Evolutionary conservation across 2,888 invertebrate genomes (phyloP).

Genomic region (Athrips mouffetella): DNA sequence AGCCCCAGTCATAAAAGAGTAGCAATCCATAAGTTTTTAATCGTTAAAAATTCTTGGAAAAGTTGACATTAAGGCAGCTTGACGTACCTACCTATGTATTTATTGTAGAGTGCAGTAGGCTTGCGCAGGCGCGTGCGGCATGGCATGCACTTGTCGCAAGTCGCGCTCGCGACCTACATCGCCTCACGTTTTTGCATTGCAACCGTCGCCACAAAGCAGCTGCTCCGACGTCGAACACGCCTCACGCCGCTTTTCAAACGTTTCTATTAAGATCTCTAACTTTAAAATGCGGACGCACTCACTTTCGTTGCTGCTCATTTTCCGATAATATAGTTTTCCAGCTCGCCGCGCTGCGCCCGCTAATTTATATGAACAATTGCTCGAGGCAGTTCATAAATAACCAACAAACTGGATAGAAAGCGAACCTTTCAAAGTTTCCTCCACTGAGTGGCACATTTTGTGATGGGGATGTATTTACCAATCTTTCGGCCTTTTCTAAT

Average conservation of each 20-base stretch:
- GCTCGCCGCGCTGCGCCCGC: constrained; percentile 28
- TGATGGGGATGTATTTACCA: neutral
- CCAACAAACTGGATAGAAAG: neutral
- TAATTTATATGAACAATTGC: constrained; percentile 38
- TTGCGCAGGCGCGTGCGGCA: constrained; percentile 17
- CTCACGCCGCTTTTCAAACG: constrained; percentile 47
- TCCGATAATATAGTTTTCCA: constrained; percentile 39
- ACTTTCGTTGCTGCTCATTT: constrained; percentile 66
- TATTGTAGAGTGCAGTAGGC: neutral
- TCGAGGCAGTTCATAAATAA: neutral
- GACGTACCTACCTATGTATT: neutral
- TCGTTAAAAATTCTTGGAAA: constrained; percentile 5
- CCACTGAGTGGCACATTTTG: neutral
- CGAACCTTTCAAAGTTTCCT: neutral
- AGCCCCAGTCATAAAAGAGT: too few species aligned
- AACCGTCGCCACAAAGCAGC: constrained; percentile 43
- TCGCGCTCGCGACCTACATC: constrained; percentile 57
- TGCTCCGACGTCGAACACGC: constrained; percentile 36
- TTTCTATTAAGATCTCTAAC: constrained; percentile 67
- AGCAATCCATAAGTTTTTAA: too few species aligned
- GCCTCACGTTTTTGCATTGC: constrained; percentile 60
- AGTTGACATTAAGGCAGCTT: constrained; percentile 5
- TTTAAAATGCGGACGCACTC: constrained; percentile 67
- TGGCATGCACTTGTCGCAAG: constrained; percentile 52
- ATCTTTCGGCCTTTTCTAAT: constrained; percentile 2